These are phyloP conservation scores for Dryobota labecula DNA, from an alignment of 2,888 invertebrate genomes.

Conservation along the genomic window DNA sequence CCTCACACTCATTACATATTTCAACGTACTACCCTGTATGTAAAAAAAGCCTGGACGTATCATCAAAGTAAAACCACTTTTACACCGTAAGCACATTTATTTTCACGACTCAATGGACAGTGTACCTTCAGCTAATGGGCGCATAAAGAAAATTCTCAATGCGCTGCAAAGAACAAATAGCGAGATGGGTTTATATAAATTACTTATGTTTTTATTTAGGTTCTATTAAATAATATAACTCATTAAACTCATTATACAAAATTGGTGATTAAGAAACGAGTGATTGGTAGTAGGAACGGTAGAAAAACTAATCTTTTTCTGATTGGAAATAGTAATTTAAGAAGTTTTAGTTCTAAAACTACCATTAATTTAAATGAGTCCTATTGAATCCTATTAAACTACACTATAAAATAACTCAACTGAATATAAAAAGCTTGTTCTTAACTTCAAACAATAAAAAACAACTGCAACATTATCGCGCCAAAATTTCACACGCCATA, in stretches of 20 bases:
- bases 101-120: slow-evolving; percentile 63
- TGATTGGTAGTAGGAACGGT: neutral
- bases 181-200: neutral
- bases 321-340: neutral
- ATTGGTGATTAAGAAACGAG: neutral
- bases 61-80: slow-evolving; percentile 66
- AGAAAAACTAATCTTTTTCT: neutral
- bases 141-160: slow-evolving; percentile 48
- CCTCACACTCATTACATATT: slow-evolving; percentile 16
- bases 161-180: slow-evolving; percentile 39
- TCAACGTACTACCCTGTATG: slow-evolving; percentile 7
- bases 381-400: no score
- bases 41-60: slow-evolving; percentile 59
- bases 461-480: neutral
- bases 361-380: no score
- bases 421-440: neutral
- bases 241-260: neutral
- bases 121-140: slow-evolving; percentile 61
- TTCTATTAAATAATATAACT: neutral
- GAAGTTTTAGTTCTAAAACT: no score
- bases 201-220: slow-evolving; percentile 11
- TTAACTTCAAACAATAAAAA: neutral
- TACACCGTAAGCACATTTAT: slow-evolving; percentile 61
- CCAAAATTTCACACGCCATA: neutral
- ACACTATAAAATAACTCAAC: no score